phyloP scores from a whole-genome alignment of 2,113 vertebrate species.

The Rhabdornis inornatus region DNA sequence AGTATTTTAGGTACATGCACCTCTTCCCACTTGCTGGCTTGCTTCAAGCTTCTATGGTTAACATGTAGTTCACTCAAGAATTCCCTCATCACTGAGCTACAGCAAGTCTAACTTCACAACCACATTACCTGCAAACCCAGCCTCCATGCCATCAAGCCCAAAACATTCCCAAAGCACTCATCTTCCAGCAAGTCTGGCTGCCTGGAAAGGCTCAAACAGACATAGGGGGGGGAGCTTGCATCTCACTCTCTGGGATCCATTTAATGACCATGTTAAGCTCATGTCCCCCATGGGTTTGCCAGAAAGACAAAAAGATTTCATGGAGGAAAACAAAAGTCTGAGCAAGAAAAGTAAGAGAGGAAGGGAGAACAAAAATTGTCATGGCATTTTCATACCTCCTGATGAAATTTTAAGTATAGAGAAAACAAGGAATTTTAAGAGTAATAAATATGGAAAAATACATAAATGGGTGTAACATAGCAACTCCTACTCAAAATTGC shows the following conservation, averaged over 20 bases:
- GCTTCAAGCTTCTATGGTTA: neutral
- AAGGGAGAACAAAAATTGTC: neutral
- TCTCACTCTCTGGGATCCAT: neutral
- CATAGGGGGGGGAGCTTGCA: neutral
- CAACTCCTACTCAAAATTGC: neutral
- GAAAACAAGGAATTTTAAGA: neutral
- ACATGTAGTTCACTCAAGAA: neutral
- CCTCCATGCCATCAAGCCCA: rapidly evolving
- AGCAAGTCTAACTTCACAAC: neutral
- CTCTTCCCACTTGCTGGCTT: neutral
- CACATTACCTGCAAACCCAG: neutral
- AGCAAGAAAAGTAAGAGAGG: neutral
- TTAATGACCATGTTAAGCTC: neutral
- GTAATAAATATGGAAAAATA: neutral
- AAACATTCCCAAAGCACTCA: neutral
- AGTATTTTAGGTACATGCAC: neutral
- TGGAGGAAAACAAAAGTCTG: neutral
- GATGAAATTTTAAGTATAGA: neutral
- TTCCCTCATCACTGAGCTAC: neutral
- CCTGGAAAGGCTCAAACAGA: neutral
- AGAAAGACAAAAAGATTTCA: neutral
- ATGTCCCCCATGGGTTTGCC: neutral
- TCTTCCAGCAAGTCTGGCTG: neutral
- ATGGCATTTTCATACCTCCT: neutral
- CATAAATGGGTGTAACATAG: neutral